phyloP scores from a whole-genome alignment of 2,113 vertebrate genomes.

The Dryoscopus gambensis region DNA sequence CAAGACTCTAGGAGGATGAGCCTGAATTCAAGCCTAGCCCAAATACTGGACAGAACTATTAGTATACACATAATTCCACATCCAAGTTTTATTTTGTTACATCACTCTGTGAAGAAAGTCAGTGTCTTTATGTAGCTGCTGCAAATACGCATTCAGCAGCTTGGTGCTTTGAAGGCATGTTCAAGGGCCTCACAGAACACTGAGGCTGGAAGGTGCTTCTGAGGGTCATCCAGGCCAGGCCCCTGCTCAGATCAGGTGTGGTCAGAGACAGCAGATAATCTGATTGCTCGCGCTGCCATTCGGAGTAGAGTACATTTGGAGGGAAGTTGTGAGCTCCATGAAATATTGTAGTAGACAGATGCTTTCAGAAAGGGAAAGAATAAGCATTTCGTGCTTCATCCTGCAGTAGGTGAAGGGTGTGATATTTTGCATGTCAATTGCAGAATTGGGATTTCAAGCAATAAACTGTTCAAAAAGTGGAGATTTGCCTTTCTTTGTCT shows the following conservation, averaged over 20 bases:
- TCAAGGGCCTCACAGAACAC: not conserved
- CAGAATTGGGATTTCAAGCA: not conserved
- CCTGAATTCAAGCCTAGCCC: not conserved
- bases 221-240: not conserved
- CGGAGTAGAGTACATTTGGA: accelerated
- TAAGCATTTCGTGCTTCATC: not conserved
- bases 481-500: not conserved
- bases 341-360: not conserved
- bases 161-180: not conserved
- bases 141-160: not conserved
- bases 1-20: not conserved
- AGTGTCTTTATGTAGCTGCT: not conserved
- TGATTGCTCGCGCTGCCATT: not conserved
- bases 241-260: not conserved
- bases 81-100: not conserved
- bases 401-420: not conserved
- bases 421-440: not conserved
- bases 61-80: not conserved
- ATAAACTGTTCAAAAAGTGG: not conserved
- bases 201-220: not conserved
- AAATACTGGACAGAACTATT: not conserved
- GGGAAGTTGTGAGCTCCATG: not conserved
- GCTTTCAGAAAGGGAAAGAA: not conserved
- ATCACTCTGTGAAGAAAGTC: not conserved
- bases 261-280: not conserved